phyloP scores from a whole-genome alignment of 1,140 invertebrate genomes.

The Antheraea mylitta region DNA sequence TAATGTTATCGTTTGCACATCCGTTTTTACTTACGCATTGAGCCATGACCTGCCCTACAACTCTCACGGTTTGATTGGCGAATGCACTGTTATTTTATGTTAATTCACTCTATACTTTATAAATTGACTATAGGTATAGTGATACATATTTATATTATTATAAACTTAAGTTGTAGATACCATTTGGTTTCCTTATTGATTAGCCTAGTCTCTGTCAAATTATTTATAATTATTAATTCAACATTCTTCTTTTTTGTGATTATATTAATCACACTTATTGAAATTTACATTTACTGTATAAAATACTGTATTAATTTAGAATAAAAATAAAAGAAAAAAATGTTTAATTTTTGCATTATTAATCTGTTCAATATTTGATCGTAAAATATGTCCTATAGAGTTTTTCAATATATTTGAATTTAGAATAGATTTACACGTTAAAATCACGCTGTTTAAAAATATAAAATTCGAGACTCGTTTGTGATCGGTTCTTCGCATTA shows the following conservation, averaged over 20 bases:
- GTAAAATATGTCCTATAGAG: background rate
- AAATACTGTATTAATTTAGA: background rate
- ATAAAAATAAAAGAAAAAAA: background rate
- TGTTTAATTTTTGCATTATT: background rate
- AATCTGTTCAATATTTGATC: background rate
- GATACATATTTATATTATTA: background rate
- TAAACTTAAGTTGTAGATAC: background rate
- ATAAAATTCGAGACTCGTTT: conserved; percentile 32
- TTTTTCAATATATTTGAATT: background rate
- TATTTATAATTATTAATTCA: too few relatives aligned
- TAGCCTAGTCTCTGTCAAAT: too few relatives aligned
- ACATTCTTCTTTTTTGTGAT: too few relatives aligned
- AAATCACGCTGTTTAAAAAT: conserved; percentile 15
- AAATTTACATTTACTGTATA: too few relatives aligned
- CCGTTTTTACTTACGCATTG: conserved; percentile 68
- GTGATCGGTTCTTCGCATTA: conserved; percentile 34
- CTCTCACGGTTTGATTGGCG: conserved; percentile 47
- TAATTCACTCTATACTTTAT: conserved; percentile 11
- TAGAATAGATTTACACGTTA: too few relatives aligned
- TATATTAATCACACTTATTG: too few relatives aligned
- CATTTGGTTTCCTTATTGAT: background rate
- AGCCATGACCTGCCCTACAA: conserved; percentile 74
- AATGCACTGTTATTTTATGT: conserved; percentile 42
- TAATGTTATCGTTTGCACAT: conserved; percentile 69
- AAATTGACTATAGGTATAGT: background rate